Conservation (phyloP, 2,888 invertebrate species). For the Troides helena region DNA sequence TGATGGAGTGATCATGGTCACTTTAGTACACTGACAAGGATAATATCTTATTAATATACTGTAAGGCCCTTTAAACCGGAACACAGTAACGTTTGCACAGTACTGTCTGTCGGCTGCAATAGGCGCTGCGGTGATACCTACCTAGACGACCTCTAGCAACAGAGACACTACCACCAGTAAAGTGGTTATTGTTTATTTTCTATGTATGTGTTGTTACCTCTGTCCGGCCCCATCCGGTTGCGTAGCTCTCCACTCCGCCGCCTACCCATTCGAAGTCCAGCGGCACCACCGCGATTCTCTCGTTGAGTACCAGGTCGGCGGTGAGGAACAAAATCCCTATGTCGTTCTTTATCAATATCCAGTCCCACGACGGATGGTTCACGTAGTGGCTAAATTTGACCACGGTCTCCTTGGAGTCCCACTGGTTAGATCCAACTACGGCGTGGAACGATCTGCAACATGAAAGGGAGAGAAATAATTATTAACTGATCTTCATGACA, state of each 20-base stretch:
- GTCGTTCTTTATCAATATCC: conserved; percentile 43
- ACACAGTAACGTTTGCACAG: too few relatives aligned
- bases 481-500: too few relatives aligned
- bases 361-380: conserved; percentile 44
- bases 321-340: conserved; percentile 37
- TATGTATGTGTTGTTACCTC: not conserved
- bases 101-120: too few relatives aligned
- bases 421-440: conserved; percentile 42
- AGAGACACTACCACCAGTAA: too few relatives aligned
- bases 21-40: too few relatives aligned
- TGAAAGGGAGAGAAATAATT: not conserved
- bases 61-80: too few relatives aligned
- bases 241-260: conserved; percentile 34
- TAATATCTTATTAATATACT: too few relatives aligned
- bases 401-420: conserved; percentile 35
- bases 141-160: too few relatives aligned
- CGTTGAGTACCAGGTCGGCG: conserved; percentile 28
- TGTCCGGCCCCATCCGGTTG: conserved; percentile 49
- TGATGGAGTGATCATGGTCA: too few relatives aligned
- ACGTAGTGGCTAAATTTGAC: conserved; percentile 35
- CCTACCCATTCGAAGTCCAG: conserved; percentile 35
- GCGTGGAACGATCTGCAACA: conserved; percentile 37
- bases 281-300: conserved; percentile 32
- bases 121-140: too few relatives aligned
- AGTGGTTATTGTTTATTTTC: too few relatives aligned